Conservation (phyloP, 2,113 vertebrate genomes). For the Pluvialis apricaria region DNA sequence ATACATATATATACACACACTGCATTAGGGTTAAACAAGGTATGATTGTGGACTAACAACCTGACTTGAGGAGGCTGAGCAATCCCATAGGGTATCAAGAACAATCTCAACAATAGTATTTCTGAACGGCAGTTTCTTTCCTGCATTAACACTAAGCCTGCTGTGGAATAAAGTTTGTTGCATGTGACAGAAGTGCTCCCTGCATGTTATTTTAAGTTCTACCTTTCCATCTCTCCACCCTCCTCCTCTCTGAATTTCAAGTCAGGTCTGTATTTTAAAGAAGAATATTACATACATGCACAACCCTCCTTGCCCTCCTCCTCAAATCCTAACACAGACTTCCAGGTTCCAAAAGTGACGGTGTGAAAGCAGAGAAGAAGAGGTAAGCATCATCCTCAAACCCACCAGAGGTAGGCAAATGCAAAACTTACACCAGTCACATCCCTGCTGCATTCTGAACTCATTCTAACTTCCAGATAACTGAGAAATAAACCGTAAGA, state of each 20-base stretch:
- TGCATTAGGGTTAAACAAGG: not conserved
- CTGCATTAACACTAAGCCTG: not conserved
- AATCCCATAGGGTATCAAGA: not conserved
- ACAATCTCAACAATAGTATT: not conserved
- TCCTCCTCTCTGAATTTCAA: not conserved
- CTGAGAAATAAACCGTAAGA: not conserved
- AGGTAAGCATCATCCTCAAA: not conserved
- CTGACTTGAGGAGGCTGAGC: not conserved
- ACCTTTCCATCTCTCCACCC: not conserved
- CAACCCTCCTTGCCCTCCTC: not conserved
- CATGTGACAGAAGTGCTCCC: not conserved
- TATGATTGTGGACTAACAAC: not conserved
- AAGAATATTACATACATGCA: not conserved
- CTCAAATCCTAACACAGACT: not conserved
- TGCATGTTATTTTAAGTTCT: not conserved
- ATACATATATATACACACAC: too few species aligned
- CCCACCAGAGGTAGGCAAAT: not conserved
- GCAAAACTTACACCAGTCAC: not conserved
- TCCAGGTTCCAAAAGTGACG: not conserved
- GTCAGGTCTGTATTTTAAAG: not conserved
- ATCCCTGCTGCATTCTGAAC: not conserved
- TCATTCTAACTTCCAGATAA: not conserved
- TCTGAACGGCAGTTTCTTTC: not conserved
- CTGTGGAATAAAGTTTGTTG: not conserved
- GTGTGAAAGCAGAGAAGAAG: not conserved